Percentiles rank a stretch among this genome's conserved stretches.
Evolutionary conservation across 1,140 invertebrate species (phyloP).

Genomic region (Orchesella cincta): DNA sequence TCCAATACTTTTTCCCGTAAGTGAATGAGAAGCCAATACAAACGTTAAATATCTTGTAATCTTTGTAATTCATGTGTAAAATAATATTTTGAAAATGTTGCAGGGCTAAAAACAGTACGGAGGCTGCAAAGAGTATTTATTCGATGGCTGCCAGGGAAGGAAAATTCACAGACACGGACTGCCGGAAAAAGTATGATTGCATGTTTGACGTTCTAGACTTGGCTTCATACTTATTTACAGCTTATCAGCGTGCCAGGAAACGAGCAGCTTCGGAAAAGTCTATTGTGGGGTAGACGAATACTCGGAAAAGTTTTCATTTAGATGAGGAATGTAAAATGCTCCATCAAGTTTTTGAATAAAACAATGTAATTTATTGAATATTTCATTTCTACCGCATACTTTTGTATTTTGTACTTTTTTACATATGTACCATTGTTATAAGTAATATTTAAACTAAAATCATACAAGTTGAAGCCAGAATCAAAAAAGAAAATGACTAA

Average conservation of each 20-base stretch:
- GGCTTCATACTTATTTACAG: slow-evolving; percentile 34
- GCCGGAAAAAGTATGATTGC: slow-evolving; percentile 41
- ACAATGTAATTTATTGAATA: no score
- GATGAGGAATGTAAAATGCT: no score
- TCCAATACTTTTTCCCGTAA: slow-evolving; percentile 45
- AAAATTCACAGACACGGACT: slow-evolving; percentile 41
- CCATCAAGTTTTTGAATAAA: no score
- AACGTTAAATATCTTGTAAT: not conserved
- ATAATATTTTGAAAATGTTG: not conserved
- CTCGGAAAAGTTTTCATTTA: no score
- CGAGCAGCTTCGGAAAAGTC: not conserved
- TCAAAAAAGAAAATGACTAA: no score
- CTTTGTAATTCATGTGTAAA: not conserved
- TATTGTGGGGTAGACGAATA: no score
- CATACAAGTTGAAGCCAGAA: no score
- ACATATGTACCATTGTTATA: no score
- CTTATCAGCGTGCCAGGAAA: not conserved
- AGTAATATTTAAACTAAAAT: no score
- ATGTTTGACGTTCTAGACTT: slow-evolving; percentile 47
- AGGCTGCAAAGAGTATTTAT: slow-evolving; percentile 26
- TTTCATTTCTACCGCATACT: no score
- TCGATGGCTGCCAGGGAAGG: slow-evolving; percentile 44
- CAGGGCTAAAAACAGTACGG: slow-evolving; percentile 27
- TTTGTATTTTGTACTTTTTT: no score
- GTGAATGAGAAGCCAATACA: no score